Conservation (phyloP, 1,140 invertebrate genomes). For the Plectrocnemia conspersa region DNA sequence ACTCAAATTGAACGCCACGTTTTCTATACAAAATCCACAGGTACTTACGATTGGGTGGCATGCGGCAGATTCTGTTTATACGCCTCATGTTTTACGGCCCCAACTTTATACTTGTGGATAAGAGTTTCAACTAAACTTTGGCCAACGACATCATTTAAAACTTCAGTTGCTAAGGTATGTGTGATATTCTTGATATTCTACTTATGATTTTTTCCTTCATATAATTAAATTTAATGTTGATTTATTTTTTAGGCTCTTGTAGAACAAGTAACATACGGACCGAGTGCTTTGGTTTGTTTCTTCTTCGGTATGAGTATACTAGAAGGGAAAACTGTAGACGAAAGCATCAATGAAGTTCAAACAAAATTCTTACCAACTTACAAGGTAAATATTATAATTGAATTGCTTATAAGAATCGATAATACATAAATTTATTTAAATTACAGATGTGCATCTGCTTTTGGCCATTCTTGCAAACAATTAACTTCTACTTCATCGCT, state of each 20-base stretch:
- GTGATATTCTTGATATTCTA: neutral
- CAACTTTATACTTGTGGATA: constrained; percentile 67
- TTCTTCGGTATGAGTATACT: constrained; percentile 76
- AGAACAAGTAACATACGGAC: constrained; percentile 78
- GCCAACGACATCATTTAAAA: constrained; percentile 59
- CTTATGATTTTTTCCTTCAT: constrained; percentile 7
- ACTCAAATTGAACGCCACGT: neutral
- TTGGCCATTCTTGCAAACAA: constrained; percentile 77
- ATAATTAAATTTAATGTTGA: constrained; percentile 17
- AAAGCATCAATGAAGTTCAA: constrained; percentile 65
- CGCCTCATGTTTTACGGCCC: constrained; percentile 66
- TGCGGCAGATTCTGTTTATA: constrained; percentile 62
- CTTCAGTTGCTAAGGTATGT: constrained; percentile 64
- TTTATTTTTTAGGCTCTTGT: constrained; percentile 61
- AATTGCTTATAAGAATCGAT: neutral
- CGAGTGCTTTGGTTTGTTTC: constrained; percentile 73
- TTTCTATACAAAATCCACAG: no score
- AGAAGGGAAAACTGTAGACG: constrained; percentile 63
- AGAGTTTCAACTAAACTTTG: constrained; percentile 58
- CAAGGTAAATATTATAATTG: constrained; percentile 55
- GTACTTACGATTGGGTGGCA: constrained; percentile 54
- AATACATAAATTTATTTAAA: constrained; percentile 1
- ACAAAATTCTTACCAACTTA: constrained; percentile 76
- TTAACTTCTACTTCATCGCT: constrained; percentile 73
- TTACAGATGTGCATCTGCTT: constrained; percentile 70